These are phyloP conservation scores for Lasioglossum villosulum DNA, from an alignment of 2,888 invertebrate species.

Conservation along the genomic window DNA sequence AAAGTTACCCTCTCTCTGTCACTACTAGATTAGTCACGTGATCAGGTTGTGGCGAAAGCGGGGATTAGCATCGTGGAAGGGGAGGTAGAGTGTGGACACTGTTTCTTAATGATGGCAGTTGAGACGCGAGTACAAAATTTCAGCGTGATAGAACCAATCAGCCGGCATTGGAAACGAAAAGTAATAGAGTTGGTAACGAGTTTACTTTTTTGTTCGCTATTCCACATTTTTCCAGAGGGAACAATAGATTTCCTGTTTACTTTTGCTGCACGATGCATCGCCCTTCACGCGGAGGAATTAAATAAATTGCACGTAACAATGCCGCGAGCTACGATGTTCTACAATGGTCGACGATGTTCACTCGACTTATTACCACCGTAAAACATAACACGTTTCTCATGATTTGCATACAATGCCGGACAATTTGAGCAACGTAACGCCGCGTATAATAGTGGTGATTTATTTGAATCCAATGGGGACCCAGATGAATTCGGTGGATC, in stretches of 20 bases:
- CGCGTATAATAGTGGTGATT: slow-evolving; percentile 14
- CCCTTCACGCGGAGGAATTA: background rate
- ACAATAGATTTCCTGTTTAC: background rate
- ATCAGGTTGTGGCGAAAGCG: too few relatives aligned
- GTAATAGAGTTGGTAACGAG: background rate
- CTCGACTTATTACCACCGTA: slow-evolving; percentile 19
- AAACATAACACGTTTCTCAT: slow-evolving; percentile 18
- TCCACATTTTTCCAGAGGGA: background rate
- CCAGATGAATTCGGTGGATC: background rate
- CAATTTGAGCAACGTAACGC: background rate
- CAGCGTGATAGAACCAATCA: background rate
- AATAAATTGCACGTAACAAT: slow-evolving; percentile 20
- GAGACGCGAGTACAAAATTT: background rate
- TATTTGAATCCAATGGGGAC: slow-evolving; percentile 24
- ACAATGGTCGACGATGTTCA: slow-evolving; percentile 16
- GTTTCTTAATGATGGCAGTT: background rate
- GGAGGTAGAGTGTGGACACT: background rate
- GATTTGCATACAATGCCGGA: slow-evolving; percentile 47
- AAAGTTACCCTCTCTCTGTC: too few relatives aligned
- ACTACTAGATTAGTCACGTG: too few relatives aligned
- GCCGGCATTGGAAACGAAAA: background rate
- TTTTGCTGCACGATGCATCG: background rate
- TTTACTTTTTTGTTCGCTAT: background rate
- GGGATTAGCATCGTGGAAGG: too few relatives aligned
- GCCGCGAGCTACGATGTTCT: background rate